Conservation (phyloP, 2,113 vertebrate genomes). For the Daubentonia madagascariensis region DNA sequence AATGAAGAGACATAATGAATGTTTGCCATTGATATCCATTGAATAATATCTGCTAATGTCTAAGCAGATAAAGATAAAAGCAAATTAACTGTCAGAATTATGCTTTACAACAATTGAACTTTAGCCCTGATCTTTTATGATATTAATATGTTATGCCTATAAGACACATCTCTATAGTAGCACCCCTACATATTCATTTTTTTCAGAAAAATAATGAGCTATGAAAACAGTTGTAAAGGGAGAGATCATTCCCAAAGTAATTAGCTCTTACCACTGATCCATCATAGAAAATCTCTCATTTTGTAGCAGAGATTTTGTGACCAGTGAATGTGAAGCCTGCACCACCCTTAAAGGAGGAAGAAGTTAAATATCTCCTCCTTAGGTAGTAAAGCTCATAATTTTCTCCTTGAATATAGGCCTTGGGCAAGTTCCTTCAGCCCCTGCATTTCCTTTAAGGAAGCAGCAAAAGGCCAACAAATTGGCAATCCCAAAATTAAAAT, state of each 20-base stretch:
- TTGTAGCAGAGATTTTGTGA: background rate
- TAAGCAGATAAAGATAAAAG: background rate
- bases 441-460: slow-evolving; percentile 44
- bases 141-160: background rate
- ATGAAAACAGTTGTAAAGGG: background rate
- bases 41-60: background rate
- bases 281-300: background rate
- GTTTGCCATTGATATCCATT: background rate
- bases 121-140: background rate
- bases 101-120: background rate
- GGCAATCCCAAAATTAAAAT: slow-evolving; percentile 59
- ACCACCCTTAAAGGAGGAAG: background rate
- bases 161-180: background rate
- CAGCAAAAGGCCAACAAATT: slow-evolving; percentile 35
- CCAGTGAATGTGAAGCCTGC: background rate
- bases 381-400: slow-evolving; percentile 19
- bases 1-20: background rate
- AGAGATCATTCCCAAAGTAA: background rate
- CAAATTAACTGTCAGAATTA: slow-evolving; percentile 36
- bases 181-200: fast-evolving
- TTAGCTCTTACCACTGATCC: background rate
- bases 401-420: slow-evolving; percentile 53
- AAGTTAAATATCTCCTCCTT: background rate
- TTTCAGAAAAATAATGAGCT: background rate
- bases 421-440: slow-evolving; percentile 9